These are phyloP conservation scores for Lordiphosa andalusiaca DNA, from an alignment of 2,888 invertebrate genomes.

Conservation along the genomic window DNA sequence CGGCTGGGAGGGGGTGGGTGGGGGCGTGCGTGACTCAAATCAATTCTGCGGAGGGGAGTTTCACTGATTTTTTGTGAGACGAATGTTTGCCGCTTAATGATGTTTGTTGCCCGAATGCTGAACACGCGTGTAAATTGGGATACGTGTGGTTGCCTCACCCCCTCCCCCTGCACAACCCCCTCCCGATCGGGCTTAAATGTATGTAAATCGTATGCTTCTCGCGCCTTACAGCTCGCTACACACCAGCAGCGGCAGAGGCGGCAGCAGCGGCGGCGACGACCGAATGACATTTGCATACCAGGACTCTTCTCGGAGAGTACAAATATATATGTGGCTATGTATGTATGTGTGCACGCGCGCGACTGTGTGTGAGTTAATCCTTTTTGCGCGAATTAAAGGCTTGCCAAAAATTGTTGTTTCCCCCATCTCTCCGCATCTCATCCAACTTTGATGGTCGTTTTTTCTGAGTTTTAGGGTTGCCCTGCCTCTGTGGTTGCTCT, in stretches of 20 bases:
- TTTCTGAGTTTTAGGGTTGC: constrained; percentile 24
- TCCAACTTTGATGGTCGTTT: constrained; percentile 48
- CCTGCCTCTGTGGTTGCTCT: constrained; percentile 52
- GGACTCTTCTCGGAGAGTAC: neutral
- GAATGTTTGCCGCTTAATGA: constrained; percentile 51
- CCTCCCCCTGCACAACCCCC: too few species aligned
- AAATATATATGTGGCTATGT: constrained; percentile 6
- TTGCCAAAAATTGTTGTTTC: constrained; percentile 43
- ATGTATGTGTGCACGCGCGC: neutral
- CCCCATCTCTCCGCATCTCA: constrained; percentile 42
- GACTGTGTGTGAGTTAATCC: constrained; percentile 46
- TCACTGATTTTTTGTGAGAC: constrained; percentile 12
- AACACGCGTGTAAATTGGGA: constrained; percentile 59
- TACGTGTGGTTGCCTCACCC: constrained; percentile 44
- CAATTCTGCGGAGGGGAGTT: constrained; percentile 35
- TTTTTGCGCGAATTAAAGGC: constrained; percentile 65
- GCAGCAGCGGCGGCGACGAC: constrained; percentile 4
- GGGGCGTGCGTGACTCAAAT: constrained; percentile 53
- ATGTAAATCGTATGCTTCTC: constrained; percentile 64
- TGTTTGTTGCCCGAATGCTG: constrained; percentile 53
- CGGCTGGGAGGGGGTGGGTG: constrained; percentile 27
- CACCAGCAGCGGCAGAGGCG: constrained; percentile 9
- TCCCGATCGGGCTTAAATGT: constrained; percentile 57
- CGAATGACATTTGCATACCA: constrained; percentile 51
- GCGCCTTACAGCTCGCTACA: constrained; percentile 23